These are phyloP conservation scores for Heliconius cydno DNA, from an alignment of 2,888 invertebrate genomes.

Conservation along the genomic window DNA sequence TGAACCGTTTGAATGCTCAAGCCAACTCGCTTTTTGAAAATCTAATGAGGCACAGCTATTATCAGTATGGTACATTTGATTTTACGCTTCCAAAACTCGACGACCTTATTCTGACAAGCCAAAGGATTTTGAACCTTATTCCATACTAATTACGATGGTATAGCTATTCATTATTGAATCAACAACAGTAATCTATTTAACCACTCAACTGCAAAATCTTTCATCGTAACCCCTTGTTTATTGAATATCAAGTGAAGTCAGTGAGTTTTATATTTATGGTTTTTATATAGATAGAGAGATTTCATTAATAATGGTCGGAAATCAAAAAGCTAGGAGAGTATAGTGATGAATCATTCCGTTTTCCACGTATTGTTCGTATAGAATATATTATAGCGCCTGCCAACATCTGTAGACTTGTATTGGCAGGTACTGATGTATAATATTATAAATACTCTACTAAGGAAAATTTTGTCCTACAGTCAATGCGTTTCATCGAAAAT, in stretches of 20 bases:
- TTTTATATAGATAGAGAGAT: slow-evolving; percentile 31
- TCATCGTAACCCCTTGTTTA: slow-evolving; percentile 52
- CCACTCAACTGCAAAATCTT: slow-evolving; percentile 62
- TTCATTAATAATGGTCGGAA: not conserved
- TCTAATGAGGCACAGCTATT: slow-evolving; percentile 69
- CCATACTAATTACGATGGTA: slow-evolving; percentile 62
- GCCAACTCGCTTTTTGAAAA: slow-evolving; percentile 53
- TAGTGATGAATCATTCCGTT: not conserved
- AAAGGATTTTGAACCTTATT: slow-evolving; percentile 66
- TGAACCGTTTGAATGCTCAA: slow-evolving; percentile 45
- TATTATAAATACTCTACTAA: too few relatives aligned
- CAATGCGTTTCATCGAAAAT: too few relatives aligned
- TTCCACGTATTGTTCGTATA: not conserved
- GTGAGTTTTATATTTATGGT: slow-evolving; percentile 39
- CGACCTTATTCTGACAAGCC: slow-evolving; percentile 55
- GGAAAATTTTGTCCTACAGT: too few relatives aligned
- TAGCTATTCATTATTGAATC: slow-evolving; percentile 59
- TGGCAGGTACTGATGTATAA: too few relatives aligned
- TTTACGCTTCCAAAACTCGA: slow-evolving; percentile 66
- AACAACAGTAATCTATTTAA: slow-evolving; percentile 66
- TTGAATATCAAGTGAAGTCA: slow-evolving; percentile 36
- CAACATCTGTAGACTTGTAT: too few relatives aligned
- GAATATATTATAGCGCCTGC: too few relatives aligned
- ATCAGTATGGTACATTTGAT: slow-evolving; percentile 73
- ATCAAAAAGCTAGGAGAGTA: not conserved